Evolutionary conservation across 2,888 invertebrate species (phyloP).

Genomic region (Melanargia galathea): DNA sequence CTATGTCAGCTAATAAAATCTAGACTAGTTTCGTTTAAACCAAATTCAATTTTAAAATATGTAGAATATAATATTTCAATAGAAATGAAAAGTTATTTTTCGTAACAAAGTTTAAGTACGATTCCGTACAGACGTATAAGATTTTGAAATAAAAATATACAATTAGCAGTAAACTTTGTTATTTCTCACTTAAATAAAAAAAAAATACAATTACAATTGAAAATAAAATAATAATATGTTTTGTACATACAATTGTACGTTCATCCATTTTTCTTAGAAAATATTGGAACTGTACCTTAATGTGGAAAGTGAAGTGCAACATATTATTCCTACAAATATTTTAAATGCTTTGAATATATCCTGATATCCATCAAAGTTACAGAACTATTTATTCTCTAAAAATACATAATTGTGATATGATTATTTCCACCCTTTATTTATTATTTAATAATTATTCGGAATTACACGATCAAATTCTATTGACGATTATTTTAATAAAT

Average conservation of each 20-base stretch:
- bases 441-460: constrained; percentile 38
- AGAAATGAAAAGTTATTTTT: constrained; percentile 10
- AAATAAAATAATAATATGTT: constrained; percentile 11
- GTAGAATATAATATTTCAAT: not conserved
- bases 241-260: constrained; percentile 11
- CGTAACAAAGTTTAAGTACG: constrained; percentile 13
- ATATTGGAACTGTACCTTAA: constrained; percentile 18
- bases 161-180: not conserved
- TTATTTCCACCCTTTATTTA: constrained; percentile 61
- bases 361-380: constrained; percentile 47
- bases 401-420: constrained; percentile 77
- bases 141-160: not conserved
- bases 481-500: constrained; percentile 44
- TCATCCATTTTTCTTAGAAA: constrained; percentile 7
- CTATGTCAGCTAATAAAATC: not conserved
- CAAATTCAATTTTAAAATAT: constrained; percentile 7
- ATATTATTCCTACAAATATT: constrained; percentile 35
- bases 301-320: constrained; percentile 30
- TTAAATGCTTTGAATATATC: constrained; percentile 59
- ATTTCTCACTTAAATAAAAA: not conserved
- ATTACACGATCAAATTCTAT: constrained; percentile 35
- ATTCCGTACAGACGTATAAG: not conserved
- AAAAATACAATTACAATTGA: not conserved
- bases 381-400: constrained; percentile 62
- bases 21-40: constrained; percentile 4